Base-by-base conservation (phyloP, 2,113 vertebrate species). In the Cynocephalus volans region DNA sequence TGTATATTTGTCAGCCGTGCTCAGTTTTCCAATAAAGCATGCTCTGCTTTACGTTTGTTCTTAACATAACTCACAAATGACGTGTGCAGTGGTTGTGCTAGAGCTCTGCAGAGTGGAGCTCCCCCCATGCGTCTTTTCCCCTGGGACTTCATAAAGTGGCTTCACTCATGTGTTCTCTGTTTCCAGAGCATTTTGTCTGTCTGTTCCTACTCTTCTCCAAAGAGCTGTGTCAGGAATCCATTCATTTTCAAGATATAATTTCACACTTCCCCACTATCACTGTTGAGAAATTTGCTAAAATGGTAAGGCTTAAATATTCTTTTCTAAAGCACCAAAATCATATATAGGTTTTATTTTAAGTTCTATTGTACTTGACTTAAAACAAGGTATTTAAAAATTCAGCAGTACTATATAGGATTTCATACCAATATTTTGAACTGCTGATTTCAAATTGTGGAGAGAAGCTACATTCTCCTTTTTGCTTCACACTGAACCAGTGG, bases 251-350 rank as follows among this genome's bases (percentile, higher is more conserved):
- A 77, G 56, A 56, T 52, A 56, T n/a, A n/a, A 19, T 33, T n/a
- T 82, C 88, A 65, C 28, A 69, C 65, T n/a, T 81, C 13, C 45
- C 93, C 7, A 0, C 58, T 65, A 0, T 73, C 73, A 50, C 72
- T 60, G 12, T 6, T 64, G 28, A 92, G 26, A 75, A 70, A 83
- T 54, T 52, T 90, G 76, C 80, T 58, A 45, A 95, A 75, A 93
- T 41, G 48, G 1, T 72, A 86, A 84, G 50, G 72, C 64, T 45
- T 95, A 58, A 65, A 28, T 50, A 13, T 52, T 82, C 65, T 50
- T 76, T 60, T 62, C 9, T 50, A 80, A 50, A 81, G 72, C 17
- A 19, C 12, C 41, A 52, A 50, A 82, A 36, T 56, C 48, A n/a
- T 8, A 31, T 24, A 17, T 26, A 28, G 31, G 58, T 50, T 69